A percentile compares a stretch with the other conserved stretches of the same genome.
Conservation (phyloP, 1,140 invertebrate genomes). For the Coenobita brevimanus region DNA sequence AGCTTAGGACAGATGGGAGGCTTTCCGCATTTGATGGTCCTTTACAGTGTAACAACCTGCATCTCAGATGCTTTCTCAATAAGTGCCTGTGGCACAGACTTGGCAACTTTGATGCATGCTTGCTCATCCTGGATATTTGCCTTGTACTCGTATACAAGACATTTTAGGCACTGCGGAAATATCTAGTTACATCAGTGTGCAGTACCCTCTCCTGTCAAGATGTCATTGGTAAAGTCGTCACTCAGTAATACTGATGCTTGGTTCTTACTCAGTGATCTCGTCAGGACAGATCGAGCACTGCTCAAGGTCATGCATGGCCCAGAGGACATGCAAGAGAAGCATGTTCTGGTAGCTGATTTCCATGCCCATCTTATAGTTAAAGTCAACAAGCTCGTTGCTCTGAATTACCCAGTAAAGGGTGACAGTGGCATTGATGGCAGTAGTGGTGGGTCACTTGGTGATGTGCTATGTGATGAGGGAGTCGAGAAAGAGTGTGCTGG, state of each 20-base stretch:
- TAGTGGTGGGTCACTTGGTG: constrained; percentile 2
- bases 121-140: no score
- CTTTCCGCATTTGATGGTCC: no score
- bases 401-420: constrained; percentile 2
- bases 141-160: no score
- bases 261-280: constrained; percentile 4
- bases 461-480: constrained; percentile 17
- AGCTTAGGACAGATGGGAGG: no score
- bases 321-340: constrained; percentile 16
- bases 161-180: no score
- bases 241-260: constrained; percentile 30
- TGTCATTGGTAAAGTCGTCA: constrained; percentile 10
- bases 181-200: not conserved
- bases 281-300: constrained; percentile 2
- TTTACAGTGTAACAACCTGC: no score
- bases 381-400: constrained; percentile 34
- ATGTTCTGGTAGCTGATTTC: constrained; percentile 20
- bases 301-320: constrained; percentile 1
- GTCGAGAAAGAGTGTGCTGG: not conserved
- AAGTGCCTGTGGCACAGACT: no score
- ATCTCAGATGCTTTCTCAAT: no score
- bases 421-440: constrained; percentile 6
- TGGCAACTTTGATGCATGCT: not conserved
- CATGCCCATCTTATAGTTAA: constrained; percentile 10
- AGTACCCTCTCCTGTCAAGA: not conserved